These are phyloP conservation scores for Heliornis fulica DNA, from an alignment of 2,113 vertebrate species.

Conservation along the genomic window DNA sequence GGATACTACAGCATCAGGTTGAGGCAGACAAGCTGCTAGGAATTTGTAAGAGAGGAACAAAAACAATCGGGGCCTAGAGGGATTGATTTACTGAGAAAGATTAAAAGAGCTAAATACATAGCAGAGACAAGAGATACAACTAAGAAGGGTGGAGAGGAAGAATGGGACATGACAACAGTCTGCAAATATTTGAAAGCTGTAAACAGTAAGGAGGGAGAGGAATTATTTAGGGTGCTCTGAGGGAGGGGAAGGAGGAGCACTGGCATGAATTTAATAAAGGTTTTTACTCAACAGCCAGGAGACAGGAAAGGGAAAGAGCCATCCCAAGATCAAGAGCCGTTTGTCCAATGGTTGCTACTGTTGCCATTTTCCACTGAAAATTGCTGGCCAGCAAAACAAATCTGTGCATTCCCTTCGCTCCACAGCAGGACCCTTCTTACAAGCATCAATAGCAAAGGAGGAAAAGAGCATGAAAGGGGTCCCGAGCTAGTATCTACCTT, in stretches of 20 bases:
- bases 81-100: constrained; percentile 59
- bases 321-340: background rate
- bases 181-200: constrained; percentile 52
- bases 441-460: background rate
- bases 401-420: background rate
- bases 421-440: background rate
- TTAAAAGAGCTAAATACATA: constrained; percentile 65
- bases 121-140: constrained; percentile 46
- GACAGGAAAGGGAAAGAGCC: background rate
- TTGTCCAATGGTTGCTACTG: background rate
- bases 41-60: constrained; percentile 41
- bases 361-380: background rate
- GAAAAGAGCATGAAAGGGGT: background rate
- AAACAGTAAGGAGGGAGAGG: constrained; percentile 32
- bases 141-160: constrained; percentile 44
- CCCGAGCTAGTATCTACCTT: background rate
- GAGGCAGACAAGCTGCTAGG: constrained; percentile 39
- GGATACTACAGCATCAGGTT: background rate
- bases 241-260: background rate
- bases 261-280: background rate
- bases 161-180: constrained; percentile 55
- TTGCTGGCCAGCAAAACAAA: background rate
- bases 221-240: constrained; percentile 45
- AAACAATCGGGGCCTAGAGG: background rate
- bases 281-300: background rate